Percentiles rank a stretch among this genome's conserved stretches.
Conservation (phyloP, 53 echinoderm and acorn worm species). For the Antedon mediterranea region DNA sequence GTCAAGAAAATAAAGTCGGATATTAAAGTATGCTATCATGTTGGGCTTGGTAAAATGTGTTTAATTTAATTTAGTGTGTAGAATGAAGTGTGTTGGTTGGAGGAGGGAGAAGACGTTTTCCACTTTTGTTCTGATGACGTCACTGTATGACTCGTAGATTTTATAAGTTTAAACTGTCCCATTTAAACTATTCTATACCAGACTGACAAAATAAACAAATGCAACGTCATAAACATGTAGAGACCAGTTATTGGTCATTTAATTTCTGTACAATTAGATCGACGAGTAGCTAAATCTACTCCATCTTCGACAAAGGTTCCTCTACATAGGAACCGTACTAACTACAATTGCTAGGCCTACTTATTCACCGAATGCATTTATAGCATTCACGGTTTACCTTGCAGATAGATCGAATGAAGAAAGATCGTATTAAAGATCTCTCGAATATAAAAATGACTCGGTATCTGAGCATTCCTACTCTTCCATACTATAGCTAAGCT, state of each 20-base stretch:
- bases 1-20: too few relatives aligned
- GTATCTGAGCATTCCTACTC: background rate
- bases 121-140: too few relatives aligned
- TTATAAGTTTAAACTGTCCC: too few relatives aligned
- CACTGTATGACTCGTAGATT: too few relatives aligned
- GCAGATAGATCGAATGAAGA: too few relatives aligned
- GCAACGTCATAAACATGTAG: background rate
- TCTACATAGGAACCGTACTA: too few relatives aligned
- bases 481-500: background rate
- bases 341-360: background rate
- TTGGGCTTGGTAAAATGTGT: too few relatives aligned
- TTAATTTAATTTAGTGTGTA: too few relatives aligned
- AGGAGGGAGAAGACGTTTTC: too few relatives aligned
- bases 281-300: background rate
- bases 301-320: background rate
- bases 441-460: background rate
- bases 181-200: too few relatives aligned
- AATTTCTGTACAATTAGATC: slow-evolving; percentile 1
- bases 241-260: background rate
- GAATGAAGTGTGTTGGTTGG: too few relatives aligned
- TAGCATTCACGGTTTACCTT: background rate
- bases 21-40: too few relatives aligned
- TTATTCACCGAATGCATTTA: background rate
- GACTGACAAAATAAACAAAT: background rate
- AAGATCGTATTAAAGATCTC: background rate